phyloP scores from a whole-genome alignment of 2,113 vertebrate species.

The Melanostigma gelatinosum region DNA sequence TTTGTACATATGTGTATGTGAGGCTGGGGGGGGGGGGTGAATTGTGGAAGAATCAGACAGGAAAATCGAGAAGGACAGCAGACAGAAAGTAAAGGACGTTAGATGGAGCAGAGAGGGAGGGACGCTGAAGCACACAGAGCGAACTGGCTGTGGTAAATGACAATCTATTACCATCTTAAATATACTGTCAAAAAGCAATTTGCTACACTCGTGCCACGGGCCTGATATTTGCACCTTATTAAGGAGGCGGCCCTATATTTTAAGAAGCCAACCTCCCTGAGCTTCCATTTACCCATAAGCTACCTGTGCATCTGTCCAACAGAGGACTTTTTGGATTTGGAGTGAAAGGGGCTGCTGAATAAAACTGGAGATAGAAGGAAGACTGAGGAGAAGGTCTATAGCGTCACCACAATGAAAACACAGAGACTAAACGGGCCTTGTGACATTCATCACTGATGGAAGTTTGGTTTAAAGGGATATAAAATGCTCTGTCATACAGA shows the following conservation, averaged over 20 bases:
- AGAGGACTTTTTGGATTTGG: neutral
- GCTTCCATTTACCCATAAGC: slow-evolving; percentile 53
- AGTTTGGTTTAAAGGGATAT: neutral
- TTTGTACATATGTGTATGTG: neutral
- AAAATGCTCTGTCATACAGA: slow-evolving; percentile 7
- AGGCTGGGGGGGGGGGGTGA: neutral
- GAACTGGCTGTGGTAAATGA: slow-evolving; percentile 78
- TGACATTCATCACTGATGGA: neutral
- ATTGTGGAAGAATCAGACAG: slow-evolving; percentile 41
- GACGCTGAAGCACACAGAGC: slow-evolving; percentile 44
- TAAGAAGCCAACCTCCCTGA: slow-evolving; percentile 50
- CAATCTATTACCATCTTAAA: slow-evolving; percentile 82
- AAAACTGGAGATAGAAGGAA: neutral
- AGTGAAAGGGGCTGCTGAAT: slow-evolving; percentile 1
- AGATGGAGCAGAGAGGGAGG: slow-evolving; percentile 45
- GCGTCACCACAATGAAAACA: slow-evolving; percentile 17
- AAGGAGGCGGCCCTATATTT: slow-evolving; percentile 67
- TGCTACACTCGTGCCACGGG: slow-evolving; percentile 60
- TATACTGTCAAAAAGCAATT: slow-evolving; percentile 81
- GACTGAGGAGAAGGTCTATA: neutral
- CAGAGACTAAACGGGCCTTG: neutral
- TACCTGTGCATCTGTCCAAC: slow-evolving; percentile 14
- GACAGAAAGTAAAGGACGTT: slow-evolving; percentile 42
- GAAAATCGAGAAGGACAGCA: slow-evolving; percentile 44
- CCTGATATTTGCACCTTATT: slow-evolving; percentile 75